Evolutionary conservation across 2,888 invertebrate genomes (phyloP).

Genomic region (Argynnis bischoffii): DNA sequence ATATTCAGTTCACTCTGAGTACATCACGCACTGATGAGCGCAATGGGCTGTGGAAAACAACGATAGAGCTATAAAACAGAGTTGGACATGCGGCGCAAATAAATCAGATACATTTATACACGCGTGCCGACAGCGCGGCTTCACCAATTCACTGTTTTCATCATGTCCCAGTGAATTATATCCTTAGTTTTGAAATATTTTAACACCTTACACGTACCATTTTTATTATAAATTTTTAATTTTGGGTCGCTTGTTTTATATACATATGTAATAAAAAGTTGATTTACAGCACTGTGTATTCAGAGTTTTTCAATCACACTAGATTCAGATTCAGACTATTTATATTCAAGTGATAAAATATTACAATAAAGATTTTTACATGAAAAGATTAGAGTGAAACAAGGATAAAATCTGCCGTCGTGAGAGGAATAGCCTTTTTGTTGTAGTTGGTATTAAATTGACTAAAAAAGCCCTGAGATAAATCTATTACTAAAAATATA

Average conservation of each 20-base stretch:
- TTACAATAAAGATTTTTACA: too few species aligned
- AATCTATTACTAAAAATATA: neutral
- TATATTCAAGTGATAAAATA: too few species aligned
- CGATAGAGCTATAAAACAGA: conserved; percentile 41
- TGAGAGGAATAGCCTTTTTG: too few species aligned
- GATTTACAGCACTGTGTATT: neutral
- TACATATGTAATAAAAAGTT: conserved; percentile 4
- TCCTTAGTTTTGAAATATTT: conserved; percentile 30
- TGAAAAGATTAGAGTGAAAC: too few species aligned
- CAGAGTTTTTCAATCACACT: too few species aligned
- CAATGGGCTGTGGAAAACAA: conserved; percentile 36
- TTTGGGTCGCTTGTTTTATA: neutral
- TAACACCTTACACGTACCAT: conserved; percentile 14
- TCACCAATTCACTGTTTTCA: conserved; percentile 42
- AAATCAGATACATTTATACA: conserved; percentile 43
- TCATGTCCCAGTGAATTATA: conserved; percentile 41
- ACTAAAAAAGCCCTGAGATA: too few species aligned
- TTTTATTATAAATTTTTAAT: conserved; percentile 16
- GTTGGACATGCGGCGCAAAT: conserved; percentile 39
- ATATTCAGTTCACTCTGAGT: conserved; percentile 27
- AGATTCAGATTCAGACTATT: too few species aligned
- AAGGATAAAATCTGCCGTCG: too few species aligned
- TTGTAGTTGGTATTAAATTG: too few species aligned
- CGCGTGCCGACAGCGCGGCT: conserved; percentile 38
- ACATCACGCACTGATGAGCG: conserved; percentile 31